Percentiles rank a stretch among this genome's conserved stretches.
Evolutionary conservation across 2,888 invertebrate genomes (phyloP).

Genomic region (Diplazon laetatorius): DNA sequence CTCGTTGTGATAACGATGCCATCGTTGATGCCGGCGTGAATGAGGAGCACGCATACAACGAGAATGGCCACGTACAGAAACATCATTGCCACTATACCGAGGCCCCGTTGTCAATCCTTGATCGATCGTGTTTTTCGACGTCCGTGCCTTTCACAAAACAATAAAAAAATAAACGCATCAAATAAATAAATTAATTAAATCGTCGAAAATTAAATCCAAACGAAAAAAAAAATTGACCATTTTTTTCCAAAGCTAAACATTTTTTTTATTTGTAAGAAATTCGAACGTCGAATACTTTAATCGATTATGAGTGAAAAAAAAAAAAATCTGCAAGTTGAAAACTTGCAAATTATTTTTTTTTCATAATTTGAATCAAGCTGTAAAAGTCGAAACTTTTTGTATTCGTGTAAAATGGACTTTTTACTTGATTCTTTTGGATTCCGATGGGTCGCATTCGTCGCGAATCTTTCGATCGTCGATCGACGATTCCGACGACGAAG

Average conservation of each 20-base stretch:
- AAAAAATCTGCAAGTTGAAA: no score
- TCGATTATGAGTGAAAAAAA: no score
- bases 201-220: conserved; percentile 21
- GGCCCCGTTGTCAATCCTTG: conserved; percentile 85
- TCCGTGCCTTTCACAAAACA: conserved; percentile 69
- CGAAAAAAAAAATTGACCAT: conserved; percentile 9
- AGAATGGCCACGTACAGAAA: conserved; percentile 84
- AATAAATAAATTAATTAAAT: conserved; percentile 37
- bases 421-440: conserved; percentile 72
- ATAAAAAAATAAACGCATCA: not conserved
- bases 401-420: not conserved
- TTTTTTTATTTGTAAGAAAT: no score
- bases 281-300: no score
- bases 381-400: no score
- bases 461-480: conserved; percentile 64
- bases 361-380: no score
- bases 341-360: no score
- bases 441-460: conserved; percentile 72
- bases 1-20: conserved; percentile 81
- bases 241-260: no score
- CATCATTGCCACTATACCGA: conserved; percentile 85
- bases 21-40: conserved; percentile 85
- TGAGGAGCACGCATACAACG: conserved; percentile 84
- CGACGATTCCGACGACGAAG: conserved; percentile 69
- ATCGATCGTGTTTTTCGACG: conserved; percentile 75